Evolutionary conservation across 2,113 vertebrate species (phyloP).

Genomic region (Cryptoleucopteryx plumbea): DNA sequence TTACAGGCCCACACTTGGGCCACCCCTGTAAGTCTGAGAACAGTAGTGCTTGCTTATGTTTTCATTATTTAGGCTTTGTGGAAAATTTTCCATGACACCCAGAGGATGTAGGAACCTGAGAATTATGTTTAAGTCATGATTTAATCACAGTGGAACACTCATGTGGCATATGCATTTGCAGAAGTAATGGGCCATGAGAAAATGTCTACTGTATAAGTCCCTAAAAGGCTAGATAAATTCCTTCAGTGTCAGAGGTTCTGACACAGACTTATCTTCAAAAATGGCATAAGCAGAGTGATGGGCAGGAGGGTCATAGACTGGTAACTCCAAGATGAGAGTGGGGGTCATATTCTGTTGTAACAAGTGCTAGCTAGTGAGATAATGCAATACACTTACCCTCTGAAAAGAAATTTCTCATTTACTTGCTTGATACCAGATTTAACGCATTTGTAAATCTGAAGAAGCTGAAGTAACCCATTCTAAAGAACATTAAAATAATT

Average conservation of each 20-base stretch:
- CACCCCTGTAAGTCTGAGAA: neutral
- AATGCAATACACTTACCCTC: neutral
- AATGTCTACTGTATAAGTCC: neutral
- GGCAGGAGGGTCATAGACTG: neutral
- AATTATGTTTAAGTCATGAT: neutral
- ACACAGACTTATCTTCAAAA: neutral
- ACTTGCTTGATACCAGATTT: neutral
- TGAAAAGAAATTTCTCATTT: neutral
- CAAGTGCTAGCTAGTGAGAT: neutral
- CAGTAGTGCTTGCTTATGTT: accelerated
- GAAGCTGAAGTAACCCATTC: neutral
- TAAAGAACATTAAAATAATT: neutral
- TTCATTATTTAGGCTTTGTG: neutral
- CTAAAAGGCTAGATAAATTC: neutral
- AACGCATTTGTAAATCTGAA: neutral
- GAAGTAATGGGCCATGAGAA: neutral
- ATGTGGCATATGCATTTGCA: neutral
- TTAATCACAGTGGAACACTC: neutral
- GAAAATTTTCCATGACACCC: neutral
- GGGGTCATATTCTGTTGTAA: neutral
- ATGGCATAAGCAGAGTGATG: neutral
- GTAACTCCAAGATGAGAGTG: neutral
- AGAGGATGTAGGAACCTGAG: neutral
- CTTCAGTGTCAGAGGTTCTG: neutral
- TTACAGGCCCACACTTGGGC: neutral